Percentiles rank a stretch among this genome's conserved stretches.
These are phyloP conservation scores for Xiphophorus birchmanni DNA, from an alignment of 2,797 vertebrate species.

Conservation along the genomic window DNA sequence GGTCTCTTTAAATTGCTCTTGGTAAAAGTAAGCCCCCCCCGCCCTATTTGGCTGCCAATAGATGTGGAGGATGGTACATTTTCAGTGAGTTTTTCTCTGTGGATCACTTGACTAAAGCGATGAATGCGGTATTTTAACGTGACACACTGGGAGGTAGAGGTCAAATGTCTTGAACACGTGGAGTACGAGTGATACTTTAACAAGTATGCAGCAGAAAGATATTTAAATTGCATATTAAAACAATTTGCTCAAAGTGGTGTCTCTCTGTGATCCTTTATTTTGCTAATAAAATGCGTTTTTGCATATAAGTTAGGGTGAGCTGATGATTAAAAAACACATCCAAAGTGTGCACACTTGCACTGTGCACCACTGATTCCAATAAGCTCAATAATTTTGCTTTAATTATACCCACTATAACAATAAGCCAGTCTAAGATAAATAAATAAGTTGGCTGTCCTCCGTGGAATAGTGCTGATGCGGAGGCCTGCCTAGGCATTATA, in stretches of 20 bases:
- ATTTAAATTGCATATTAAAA: neutral
- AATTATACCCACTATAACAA: conserved; percentile 81
- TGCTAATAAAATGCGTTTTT: conserved; percentile 35
- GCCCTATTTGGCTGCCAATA: neutral
- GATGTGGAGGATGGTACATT: neutral
- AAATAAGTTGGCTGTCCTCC: conserved; percentile 82
- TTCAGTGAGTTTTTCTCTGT: too few relatives aligned
- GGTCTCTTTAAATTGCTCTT: too few relatives aligned
- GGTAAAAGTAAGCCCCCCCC: too few relatives aligned
- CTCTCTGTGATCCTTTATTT: conserved; percentile 34
- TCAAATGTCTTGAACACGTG: neutral
- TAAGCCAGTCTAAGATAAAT: conserved; percentile 79
- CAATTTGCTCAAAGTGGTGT: conserved; percentile 2
- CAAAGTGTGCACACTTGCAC: conserved; percentile 52
- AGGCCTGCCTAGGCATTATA: conserved; percentile 87
- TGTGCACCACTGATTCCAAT: conserved; percentile 74
- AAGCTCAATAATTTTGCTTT: conserved; percentile 80
- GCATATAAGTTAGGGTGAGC: conserved; percentile 63
- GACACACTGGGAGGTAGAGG: neutral
- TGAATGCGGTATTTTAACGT: neutral
- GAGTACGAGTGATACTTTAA: neutral
- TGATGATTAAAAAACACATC: conserved; percentile 70
- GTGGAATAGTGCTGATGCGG: conserved; percentile 83
- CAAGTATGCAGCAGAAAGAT: neutral
- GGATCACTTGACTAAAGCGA: neutral